Conservation (phyloP, 1,140 invertebrate species). For the Mercenaria mercenaria region DNA sequence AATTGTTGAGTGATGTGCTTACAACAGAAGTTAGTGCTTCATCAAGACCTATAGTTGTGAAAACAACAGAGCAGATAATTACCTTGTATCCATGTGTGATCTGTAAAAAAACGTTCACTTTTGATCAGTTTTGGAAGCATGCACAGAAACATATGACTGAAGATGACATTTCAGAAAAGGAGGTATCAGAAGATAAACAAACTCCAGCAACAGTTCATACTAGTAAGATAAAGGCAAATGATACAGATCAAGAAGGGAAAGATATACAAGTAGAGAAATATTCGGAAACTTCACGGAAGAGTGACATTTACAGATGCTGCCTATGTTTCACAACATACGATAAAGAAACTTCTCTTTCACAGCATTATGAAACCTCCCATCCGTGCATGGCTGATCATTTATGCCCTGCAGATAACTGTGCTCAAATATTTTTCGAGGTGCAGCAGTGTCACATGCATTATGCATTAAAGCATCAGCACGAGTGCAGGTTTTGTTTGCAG, state of each 20-base stretch:
- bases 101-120: not conserved
- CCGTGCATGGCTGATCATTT: not conserved
- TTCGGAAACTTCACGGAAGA: not conserved
- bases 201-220: too few relatives aligned
- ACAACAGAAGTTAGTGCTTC: too few relatives aligned
- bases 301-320: not conserved
- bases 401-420: not conserved
- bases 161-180: not conserved
- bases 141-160: not conserved
- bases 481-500: not conserved
- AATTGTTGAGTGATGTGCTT: not conserved
- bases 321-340: not conserved
- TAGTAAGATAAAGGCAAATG: too few relatives aligned
- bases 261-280: too few relatives aligned
- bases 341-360: not conserved
- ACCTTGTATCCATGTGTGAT: not conserved
- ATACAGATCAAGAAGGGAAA: too few relatives aligned
- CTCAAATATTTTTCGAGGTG: not conserved
- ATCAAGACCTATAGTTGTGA: too few relatives aligned
- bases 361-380: not conserved
- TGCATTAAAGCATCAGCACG: not conserved
- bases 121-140: not conserved
- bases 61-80: not conserved
- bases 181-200: not conserved
- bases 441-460: not conserved